These are phyloP conservation scores for Eupithecia subumbrata DNA, from an alignment of 2,888 invertebrate species.

Conservation along the genomic window DNA sequence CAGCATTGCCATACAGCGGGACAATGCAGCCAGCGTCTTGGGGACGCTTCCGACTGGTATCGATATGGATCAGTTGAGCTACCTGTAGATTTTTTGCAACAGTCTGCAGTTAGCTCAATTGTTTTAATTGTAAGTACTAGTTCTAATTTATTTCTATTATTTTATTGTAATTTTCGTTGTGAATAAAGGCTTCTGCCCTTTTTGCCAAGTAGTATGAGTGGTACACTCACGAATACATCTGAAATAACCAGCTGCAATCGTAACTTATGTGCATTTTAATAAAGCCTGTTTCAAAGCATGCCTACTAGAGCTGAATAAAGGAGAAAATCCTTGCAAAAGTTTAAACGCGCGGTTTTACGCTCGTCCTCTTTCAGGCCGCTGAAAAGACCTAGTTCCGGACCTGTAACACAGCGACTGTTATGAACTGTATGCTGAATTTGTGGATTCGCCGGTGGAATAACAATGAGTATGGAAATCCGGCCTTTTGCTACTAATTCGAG, in stretches of 20 bases:
- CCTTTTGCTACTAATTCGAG: conserved; percentile 26
- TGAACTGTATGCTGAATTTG: conserved; percentile 31
- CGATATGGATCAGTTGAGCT: too few species aligned
- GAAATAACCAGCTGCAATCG: background rate
- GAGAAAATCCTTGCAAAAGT: background rate
- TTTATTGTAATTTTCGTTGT: too few species aligned
- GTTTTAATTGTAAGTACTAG: too few species aligned
- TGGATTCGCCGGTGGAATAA: conserved; percentile 26
- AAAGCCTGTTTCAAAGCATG: background rate
- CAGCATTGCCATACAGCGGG: too few species aligned
- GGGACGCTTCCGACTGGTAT: too few species aligned
- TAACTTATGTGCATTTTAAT: background rate
- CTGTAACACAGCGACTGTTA: conserved; percentile 14
- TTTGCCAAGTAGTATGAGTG: too few species aligned
- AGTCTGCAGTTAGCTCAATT: too few species aligned
- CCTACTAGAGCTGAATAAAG: background rate
- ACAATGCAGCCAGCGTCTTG: too few species aligned
- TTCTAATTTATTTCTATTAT: too few species aligned
- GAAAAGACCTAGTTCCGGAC: conserved; percentile 18
- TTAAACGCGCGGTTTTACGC: background rate
- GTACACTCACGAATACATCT: too few species aligned
- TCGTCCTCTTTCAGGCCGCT: background rate
- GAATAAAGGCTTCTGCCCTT: too few species aligned
- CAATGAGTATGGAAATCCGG: conserved; percentile 28
- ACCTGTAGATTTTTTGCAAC: too few species aligned